Conservation (phyloP, 1,140 invertebrate genomes). For the Ganaspis sp. region DNA sequence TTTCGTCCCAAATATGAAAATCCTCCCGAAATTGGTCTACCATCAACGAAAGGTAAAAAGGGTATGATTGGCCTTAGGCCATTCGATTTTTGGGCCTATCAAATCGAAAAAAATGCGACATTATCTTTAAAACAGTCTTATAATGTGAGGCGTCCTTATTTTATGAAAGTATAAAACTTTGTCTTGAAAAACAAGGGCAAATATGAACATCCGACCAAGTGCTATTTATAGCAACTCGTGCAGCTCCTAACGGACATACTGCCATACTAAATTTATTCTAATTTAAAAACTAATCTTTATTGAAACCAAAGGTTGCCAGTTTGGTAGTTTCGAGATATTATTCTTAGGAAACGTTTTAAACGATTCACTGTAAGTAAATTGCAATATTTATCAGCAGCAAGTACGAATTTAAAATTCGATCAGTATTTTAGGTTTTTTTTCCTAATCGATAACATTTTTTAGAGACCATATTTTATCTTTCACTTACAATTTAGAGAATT, state of each 20-base stretch:
- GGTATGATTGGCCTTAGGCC: constrained; percentile 48
- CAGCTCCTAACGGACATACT: constrained; percentile 69
- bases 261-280: constrained; percentile 20
- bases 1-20: constrained; percentile 56
- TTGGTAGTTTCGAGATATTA: not conserved
- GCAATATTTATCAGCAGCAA: not conserved
- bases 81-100: constrained; percentile 71
- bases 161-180: constrained; percentile 64
- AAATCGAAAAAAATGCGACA: constrained; percentile 70
- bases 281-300: constrained; percentile 4
- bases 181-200: constrained; percentile 43
- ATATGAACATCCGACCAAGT: constrained; percentile 12
- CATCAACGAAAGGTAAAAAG: constrained; percentile 64
- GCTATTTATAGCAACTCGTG: constrained; percentile 46
- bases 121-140: constrained; percentile 68
- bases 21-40: constrained; percentile 52
- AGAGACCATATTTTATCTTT: not conserved
- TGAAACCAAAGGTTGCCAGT: constrained; percentile 3
- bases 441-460: not conserved
- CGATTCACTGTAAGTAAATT: not conserved
- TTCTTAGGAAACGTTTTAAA: constrained; percentile 18
- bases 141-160: constrained; percentile 67
- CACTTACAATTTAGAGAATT: not conserved
- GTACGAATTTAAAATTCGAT: not conserved
- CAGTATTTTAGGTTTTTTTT: constrained; percentile 26